Base-by-base conservation (phyloP, 2,797 vertebrate genomes). In the Eremophila alpestris region DNA sequence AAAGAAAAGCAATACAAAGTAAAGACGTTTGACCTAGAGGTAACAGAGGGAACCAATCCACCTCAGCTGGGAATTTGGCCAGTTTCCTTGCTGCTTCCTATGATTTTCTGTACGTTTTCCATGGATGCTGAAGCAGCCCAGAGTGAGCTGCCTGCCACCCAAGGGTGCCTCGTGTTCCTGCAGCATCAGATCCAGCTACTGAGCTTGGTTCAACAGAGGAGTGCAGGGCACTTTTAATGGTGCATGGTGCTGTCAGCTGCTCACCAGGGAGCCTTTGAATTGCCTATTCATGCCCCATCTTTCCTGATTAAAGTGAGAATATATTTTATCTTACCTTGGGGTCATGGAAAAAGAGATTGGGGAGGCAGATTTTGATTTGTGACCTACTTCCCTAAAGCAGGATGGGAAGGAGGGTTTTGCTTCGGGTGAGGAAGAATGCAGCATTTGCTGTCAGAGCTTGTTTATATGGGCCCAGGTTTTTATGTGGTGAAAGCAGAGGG, bases 171-270 rank as follows among this genome's bases (percentile, higher is more conserved):
- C 30, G 54, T 13, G 0, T 41, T 75, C 40, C 60, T 81, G 76
- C 58, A 38, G 7, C 48, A 10, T 59, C 43, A 7, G n/a, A 65
- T 49, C 54, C 63, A 83, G 65, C 56, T 27, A 4, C 16, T 5
- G 84, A 67, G 40, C 51, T 76, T 1, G 1, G 69, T 60, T 59
- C 2, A 3, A 10, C 40, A 68, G 58, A 0, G 0, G 49, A 40
- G 23, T 32, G 16, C 30, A 27, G 36, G 46, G 55, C n/a, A 22
- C 54, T 78, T 94, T 15, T 48, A 41, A 29, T 40, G 43, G 75
- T 54, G 19, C 46, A 38, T 32, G 5, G 2, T 46, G 41, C 75
- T 49, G 68, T 79, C 69, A 87, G 83, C 59, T 92, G 63, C 73
- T 84, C 76, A 91, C 86, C 45, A 69, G 62, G 62, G 60, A 86